A percentile compares a stretch with the other conserved stretches of the same genome.
phyloP scores from a whole-genome alignment of 2,113 vertebrate genomes.

The Callopanchax toddi region DNA sequence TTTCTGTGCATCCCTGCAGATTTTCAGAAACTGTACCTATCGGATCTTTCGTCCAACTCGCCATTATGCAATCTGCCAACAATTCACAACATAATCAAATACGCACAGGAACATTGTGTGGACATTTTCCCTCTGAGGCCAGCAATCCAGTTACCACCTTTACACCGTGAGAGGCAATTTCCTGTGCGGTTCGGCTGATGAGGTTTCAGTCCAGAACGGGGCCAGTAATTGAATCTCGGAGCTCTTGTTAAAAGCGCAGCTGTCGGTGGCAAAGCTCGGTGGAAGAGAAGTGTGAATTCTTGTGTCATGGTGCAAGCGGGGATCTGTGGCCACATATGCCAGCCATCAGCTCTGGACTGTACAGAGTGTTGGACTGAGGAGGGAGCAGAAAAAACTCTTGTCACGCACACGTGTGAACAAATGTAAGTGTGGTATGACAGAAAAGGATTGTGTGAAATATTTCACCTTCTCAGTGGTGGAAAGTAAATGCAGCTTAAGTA shows the following conservation, averaged over 20 bases:
- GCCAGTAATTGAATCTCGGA: slow-evolving; percentile 81
- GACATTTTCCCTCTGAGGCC: slow-evolving; percentile 42
- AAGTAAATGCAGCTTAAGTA: not conserved
- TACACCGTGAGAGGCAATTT: slow-evolving; percentile 64
- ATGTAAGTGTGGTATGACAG: slow-evolving; percentile 10
- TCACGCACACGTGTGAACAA: slow-evolving; percentile 53
- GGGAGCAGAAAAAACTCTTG: slow-evolving; percentile 33
- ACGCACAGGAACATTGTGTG: slow-evolving; percentile 36
- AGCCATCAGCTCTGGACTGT: slow-evolving; percentile 72
- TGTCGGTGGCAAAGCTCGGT: slow-evolving; percentile 70
- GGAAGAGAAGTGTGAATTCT: slow-evolving; percentile 81
- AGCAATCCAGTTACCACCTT: slow-evolving; percentile 65
- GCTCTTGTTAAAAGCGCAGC: slow-evolving; percentile 79
- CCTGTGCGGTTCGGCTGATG: slow-evolving; percentile 62
- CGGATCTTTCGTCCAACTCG: slow-evolving; percentile 14
- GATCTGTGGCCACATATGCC: slow-evolving; percentile 68
- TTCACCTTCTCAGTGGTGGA: slow-evolving; percentile 5
- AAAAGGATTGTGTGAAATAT: slow-evolving; percentile 20
- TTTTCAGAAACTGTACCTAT: slow-evolving; percentile 9
- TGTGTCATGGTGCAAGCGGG: slow-evolving; percentile 80
- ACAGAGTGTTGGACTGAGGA: slow-evolving; percentile 21
- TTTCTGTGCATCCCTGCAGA: not conserved
- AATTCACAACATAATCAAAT: slow-evolving; percentile 42
- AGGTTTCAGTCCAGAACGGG: slow-evolving; percentile 60
- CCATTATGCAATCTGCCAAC: slow-evolving; percentile 47